Percentiles rank a stretch among this genome's conserved stretches.
phyloP scores from a whole-genome alignment of 2,113 vertebrate species.

The Microcebus lehilahytsara region DNA sequence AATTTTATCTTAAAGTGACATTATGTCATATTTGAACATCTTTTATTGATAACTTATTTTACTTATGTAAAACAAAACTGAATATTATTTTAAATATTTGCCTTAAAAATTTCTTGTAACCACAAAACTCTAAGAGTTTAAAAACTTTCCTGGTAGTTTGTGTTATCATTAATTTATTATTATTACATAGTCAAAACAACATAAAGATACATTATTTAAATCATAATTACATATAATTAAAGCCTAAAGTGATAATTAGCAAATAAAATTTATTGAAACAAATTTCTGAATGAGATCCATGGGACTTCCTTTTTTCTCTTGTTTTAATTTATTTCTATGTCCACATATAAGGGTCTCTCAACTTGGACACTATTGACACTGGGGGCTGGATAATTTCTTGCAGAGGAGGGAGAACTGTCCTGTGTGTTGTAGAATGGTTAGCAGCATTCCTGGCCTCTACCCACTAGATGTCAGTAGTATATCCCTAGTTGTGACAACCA shows the following conservation, averaged over 20 bases:
- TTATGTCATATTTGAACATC: not conserved
- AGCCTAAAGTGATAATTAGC: not conserved
- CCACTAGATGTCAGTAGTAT: not conserved
- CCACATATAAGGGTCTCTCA: not conserved
- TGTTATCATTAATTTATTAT: not conserved
- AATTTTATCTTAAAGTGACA: not conserved
- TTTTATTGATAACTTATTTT: not conserved
- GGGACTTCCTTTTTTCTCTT: accelerated
- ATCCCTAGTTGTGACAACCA: accelerated
- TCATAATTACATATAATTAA: not conserved
- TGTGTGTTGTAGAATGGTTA: accelerated
- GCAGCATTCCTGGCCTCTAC: not conserved
- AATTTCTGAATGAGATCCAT: accelerated
- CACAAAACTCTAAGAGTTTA: not conserved
- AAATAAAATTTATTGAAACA: not conserved
- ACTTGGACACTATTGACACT: accelerated
- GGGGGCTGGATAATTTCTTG: accelerated
- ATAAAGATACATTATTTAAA: not conserved
- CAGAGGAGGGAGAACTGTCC: no score
- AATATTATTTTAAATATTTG: not conserved
- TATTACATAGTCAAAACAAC: not conserved
- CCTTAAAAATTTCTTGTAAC: not conserved
- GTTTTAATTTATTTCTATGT: not conserved
- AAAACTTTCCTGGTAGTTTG: not conserved
- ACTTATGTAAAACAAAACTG: not conserved